phyloP scores from a whole-genome alignment of 2,888 invertebrate species.

The Microctonus hyperodae region DNA sequence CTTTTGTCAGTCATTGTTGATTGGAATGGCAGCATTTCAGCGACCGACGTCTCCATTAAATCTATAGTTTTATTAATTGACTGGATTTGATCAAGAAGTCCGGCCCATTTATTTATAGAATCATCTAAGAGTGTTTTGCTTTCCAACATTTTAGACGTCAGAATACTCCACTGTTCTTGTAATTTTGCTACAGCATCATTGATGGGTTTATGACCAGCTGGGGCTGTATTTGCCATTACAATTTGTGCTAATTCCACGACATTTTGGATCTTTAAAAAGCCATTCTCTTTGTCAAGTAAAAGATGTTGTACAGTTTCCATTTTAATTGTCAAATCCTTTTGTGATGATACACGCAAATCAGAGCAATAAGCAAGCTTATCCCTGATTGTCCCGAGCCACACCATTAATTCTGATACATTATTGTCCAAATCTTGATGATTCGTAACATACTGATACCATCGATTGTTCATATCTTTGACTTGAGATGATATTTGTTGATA shows the following conservation, averaged over 20 bases:
- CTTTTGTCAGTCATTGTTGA: slow-evolving; percentile 87
- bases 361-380: slow-evolving; percentile 88
- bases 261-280: slow-evolving; percentile 81
- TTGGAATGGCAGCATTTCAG: slow-evolving; percentile 78
- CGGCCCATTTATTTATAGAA: slow-evolving; percentile 90
- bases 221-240: slow-evolving; percentile 89
- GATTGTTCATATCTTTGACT: slow-evolving; percentile 87
- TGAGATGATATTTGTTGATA: slow-evolving; percentile 90
- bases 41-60: slow-evolving; percentile 76
- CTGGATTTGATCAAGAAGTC: slow-evolving; percentile 87
- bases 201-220: slow-evolving; percentile 85
- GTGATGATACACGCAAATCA: slow-evolving; percentile 80
- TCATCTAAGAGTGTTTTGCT: slow-evolving; percentile 88
- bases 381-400: slow-evolving; percentile 84
- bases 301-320: slow-evolving; percentile 85
- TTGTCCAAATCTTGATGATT: slow-evolving; percentile 88
- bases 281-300: slow-evolving; percentile 90
- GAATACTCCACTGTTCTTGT: slow-evolving; percentile 89
- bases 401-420: slow-evolving; percentile 78
- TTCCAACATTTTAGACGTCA: slow-evolving; percentile 88
- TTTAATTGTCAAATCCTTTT: slow-evolving; percentile 86
- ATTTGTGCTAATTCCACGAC: slow-evolving; percentile 91
- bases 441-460: slow-evolving; percentile 92
- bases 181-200: slow-evolving; percentile 82
- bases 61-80: slow-evolving; percentile 82